Evolutionary conservation across 2,888 invertebrate genomes (phyloP).

Genomic region (Endotricha flammealis): DNA sequence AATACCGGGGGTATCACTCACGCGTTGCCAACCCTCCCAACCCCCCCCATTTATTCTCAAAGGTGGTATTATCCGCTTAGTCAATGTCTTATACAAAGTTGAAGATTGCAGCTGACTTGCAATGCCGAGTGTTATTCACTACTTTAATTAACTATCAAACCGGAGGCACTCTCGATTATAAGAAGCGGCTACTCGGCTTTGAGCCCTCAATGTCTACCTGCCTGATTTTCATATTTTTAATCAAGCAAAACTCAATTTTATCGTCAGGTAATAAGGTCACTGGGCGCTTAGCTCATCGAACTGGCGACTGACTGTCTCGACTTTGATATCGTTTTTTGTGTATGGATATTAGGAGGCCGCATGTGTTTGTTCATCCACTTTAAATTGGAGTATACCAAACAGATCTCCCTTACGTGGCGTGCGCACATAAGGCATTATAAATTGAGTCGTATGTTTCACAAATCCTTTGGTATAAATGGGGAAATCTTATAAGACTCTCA

Average conservation of each 20-base stretch:
- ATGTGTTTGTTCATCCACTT: conserved; percentile 43
- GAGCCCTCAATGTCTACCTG: conserved; percentile 47
- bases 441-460: not conserved
- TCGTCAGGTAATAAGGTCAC: conserved; percentile 28
- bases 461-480: not conserved
- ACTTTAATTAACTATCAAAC: conserved; percentile 76
- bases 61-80: conserved; percentile 35
- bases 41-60: too few species aligned
- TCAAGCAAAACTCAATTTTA: conserved; percentile 39
- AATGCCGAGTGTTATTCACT: conserved; percentile 67
- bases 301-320: conserved; percentile 69
- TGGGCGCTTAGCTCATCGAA: conserved; percentile 17
- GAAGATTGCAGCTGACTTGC: conserved; percentile 70
- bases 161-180: conserved; percentile 72
- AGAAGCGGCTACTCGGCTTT: conserved; percentile 69
- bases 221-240: conserved; percentile 26
- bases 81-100: conserved; percentile 32
- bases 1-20: too few species aligned
- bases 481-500: not conserved
- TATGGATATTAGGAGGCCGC: conserved; percentile 45
- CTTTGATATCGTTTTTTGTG: conserved; percentile 58
- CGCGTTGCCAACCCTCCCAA: too few species aligned
- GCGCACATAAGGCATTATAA: not conserved
- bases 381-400: conserved; percentile 36
- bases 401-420: not conserved